phyloP scores from a whole-genome alignment of 2,888 invertebrate genomes.

The Stenichneumon culpator region DNA sequence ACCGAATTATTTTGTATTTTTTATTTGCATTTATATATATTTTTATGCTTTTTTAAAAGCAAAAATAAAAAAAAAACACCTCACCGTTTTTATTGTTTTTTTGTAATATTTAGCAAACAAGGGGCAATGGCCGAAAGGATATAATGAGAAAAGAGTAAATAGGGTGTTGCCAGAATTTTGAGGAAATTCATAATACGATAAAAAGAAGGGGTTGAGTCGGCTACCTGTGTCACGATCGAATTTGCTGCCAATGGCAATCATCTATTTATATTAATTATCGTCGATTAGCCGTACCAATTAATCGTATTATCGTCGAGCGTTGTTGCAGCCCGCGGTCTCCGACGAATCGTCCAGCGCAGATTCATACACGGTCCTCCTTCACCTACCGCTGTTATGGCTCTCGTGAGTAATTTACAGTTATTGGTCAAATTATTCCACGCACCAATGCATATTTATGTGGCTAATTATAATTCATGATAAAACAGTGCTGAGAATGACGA shows the following conservation, averaged over 20 bases:
- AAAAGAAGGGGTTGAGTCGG: constrained; percentile 1
- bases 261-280: constrained; percentile 85
- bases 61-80: too few relatives aligned
- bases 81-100: not conserved
- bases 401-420: constrained; percentile 84
- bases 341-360: constrained; percentile 49
- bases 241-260: constrained; percentile 82
- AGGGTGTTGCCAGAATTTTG: constrained; percentile 15
- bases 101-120: not conserved
- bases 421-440: constrained; percentile 85
- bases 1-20: not conserved
- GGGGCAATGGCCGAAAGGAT: not conserved
- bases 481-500: constrained; percentile 80
- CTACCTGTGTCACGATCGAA: constrained; percentile 72
- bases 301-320: constrained; percentile 83
- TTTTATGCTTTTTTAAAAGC: not conserved
- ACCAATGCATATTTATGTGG: constrained; percentile 84
- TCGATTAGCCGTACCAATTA: constrained; percentile 85
- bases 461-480: constrained; percentile 85
- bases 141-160: constrained; percentile 12
- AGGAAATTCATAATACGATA: constrained; percentile 14
- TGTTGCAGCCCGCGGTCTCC: constrained; percentile 47
- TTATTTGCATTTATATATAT: not conserved
- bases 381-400: constrained; percentile 47
- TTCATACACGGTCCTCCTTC: constrained; percentile 26